These are phyloP conservation scores for Podilymbus podiceps DNA, from an alignment of 2,113 vertebrate genomes.

Conservation along the genomic window DNA sequence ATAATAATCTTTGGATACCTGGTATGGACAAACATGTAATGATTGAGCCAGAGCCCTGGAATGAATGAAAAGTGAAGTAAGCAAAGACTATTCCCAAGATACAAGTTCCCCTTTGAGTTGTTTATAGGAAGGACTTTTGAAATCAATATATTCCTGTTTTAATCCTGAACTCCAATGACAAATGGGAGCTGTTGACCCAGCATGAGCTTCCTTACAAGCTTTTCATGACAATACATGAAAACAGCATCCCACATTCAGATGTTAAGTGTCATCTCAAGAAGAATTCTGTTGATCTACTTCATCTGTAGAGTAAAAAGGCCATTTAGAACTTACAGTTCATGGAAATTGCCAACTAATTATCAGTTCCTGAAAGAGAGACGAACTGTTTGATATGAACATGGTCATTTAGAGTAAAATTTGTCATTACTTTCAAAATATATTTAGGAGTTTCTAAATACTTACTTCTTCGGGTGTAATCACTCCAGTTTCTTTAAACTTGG, in stretches of 20 bases:
- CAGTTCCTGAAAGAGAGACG: neutral
- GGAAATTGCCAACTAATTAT: neutral
- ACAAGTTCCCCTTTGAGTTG: neutral
- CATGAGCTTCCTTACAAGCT: neutral
- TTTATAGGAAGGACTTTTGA: neutral
- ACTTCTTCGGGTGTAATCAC: constrained; percentile 99
- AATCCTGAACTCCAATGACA: neutral
- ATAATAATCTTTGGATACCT: neutral
- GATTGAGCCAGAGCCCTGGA: neutral
- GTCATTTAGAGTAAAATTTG: neutral
- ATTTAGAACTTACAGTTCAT: neutral
- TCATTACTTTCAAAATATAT: neutral
- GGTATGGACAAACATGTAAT: neutral
- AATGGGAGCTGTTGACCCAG: neutral
- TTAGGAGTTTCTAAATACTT: constrained; percentile 42
- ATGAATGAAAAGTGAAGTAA: neutral
- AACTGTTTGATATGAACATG: neutral
- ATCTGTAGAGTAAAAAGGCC: neutral
- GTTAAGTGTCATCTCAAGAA: neutral
- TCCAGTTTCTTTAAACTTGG: constrained; percentile 98
- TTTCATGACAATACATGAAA: neutral
- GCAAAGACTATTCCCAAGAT: neutral
- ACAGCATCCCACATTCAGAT: neutral
- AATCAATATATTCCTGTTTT: neutral
- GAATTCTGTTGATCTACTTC: neutral